A percentile compares a stretch with the other conserved stretches of the same genome.
phyloP scores from a whole-genome alignment of 2,797 vertebrate species.

The Ctenochaetus hawaiiensis region DNA sequence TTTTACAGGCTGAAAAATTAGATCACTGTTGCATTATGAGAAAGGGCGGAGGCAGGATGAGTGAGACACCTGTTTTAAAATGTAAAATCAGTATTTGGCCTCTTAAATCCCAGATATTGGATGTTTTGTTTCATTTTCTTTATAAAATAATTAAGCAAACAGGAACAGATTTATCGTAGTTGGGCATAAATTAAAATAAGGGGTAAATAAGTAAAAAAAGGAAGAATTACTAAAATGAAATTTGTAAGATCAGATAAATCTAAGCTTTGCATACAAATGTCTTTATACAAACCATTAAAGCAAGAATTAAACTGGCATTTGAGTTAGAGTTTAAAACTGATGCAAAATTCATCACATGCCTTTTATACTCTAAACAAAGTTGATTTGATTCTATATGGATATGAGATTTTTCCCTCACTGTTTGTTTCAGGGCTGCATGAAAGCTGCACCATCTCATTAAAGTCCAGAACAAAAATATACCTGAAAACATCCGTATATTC shows the following conservation, averaged over 20 bases:
- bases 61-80: neutral
- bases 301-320: neutral
- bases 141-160: neutral
- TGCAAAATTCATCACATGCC: conserved; percentile 8
- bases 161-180: neutral
- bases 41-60: neutral
- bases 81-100: neutral
- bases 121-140: neutral
- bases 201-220: neutral
- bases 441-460: conserved; percentile 8
- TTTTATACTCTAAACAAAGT: neutral
- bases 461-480: neutral
- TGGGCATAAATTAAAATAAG: neutral
- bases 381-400: conserved; percentile 12
- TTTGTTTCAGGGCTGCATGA: neutral
- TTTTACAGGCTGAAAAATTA: neutral
- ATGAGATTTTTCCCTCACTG: neutral
- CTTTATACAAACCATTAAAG: neutral
- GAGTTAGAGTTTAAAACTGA: neutral
- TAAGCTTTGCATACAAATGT: neutral
- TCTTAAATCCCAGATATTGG: neutral
- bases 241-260: neutral
- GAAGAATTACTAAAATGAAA: neutral
- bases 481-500: conserved; percentile 1
- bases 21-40: neutral